A percentile compares a stretch with the other conserved stretches of the same genome.
phyloP scores from a whole-genome alignment of 1,140 invertebrate species.

The Saccostrea cuccullata region DNA sequence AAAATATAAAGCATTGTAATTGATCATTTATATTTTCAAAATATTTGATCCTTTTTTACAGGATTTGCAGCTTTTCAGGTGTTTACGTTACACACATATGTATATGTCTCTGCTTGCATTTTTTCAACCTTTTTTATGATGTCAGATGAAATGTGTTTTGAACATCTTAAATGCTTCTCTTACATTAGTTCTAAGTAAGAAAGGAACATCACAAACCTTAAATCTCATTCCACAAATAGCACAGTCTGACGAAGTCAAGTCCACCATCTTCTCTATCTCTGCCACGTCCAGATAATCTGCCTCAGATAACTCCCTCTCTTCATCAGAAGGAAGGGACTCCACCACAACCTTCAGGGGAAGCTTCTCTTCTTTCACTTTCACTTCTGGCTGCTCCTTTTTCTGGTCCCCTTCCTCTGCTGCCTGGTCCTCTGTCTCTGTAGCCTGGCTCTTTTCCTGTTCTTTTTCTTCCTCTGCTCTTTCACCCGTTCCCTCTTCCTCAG shows the following conservation, averaged over 20 bases:
- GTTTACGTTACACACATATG: too few relatives aligned
- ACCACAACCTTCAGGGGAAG: background rate
- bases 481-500: background rate
- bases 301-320: background rate
- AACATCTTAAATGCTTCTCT: too few relatives aligned
- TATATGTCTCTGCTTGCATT: too few relatives aligned
- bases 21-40: too few relatives aligned
- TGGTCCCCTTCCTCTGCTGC: background rate
- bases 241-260: conserved; percentile 47
- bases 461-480: background rate
- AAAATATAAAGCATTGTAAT: too few relatives aligned
- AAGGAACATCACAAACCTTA: background rate
- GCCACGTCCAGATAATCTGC: conserved; percentile 43
- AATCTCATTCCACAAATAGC: conserved; percentile 52
- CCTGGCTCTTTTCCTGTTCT: conserved; percentile 8
- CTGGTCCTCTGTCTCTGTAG: conserved; percentile 25
- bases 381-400: background rate
- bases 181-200: too few relatives aligned
- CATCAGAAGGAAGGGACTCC: conserved; percentile 21
- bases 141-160: too few relatives aligned
- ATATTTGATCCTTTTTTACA: too few relatives aligned
- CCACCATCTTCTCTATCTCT: conserved; percentile 52
- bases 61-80: too few relatives aligned
- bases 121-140: too few relatives aligned
- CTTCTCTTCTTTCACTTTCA: conserved; percentile 38